phyloP scores from a whole-genome alignment of 1,140 invertebrate species.

The Diploscapter pachys region DNA sequence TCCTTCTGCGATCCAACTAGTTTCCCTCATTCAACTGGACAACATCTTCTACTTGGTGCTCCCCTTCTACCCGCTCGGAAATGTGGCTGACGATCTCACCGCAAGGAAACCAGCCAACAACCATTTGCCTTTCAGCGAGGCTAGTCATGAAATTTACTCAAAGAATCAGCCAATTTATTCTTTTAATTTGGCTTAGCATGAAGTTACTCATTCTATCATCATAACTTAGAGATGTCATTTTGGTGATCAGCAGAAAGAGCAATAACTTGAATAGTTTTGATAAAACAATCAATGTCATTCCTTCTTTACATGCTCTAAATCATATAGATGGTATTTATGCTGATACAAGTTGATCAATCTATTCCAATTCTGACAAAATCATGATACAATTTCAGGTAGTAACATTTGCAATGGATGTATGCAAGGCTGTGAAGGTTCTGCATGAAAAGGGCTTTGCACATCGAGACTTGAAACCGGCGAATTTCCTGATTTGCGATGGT shows the following conservation, averaged over 20 bases:
- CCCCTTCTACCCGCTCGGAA: conserved; percentile 74
- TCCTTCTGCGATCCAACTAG: not conserved
- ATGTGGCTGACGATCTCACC: conserved; percentile 63
- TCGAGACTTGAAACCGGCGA: conserved; percentile 23
- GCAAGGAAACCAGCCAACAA: conserved; percentile 59
- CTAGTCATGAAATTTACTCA: not conserved
- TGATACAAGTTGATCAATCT: not conserved
- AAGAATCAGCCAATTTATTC: not conserved
- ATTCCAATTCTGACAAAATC: conserved; percentile 3
- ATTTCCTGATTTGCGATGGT: conserved; percentile 12
- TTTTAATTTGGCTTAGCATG: too few relatives aligned
- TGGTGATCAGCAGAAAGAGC: too few relatives aligned
- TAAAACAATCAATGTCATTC: conserved; percentile 5
- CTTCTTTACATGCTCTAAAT: not conserved
- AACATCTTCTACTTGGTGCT: conserved; percentile 73
- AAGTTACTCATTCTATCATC: too few relatives aligned
- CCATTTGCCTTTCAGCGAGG: conserved; percentile 13
- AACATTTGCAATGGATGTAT: conserved; percentile 2
- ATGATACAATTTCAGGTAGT: conserved; percentile 10
- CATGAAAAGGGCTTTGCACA: conserved; percentile 15
- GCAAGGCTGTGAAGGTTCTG: conserved; percentile 5
- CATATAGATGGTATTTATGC: conserved; percentile 5
- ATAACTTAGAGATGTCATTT: too few relatives aligned
- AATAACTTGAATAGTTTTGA: conserved; percentile 11
- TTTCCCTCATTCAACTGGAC: conserved; percentile 51